Conservation (phyloP, 2,113 vertebrate genomes). For the Aplodontia rufa region DNA sequence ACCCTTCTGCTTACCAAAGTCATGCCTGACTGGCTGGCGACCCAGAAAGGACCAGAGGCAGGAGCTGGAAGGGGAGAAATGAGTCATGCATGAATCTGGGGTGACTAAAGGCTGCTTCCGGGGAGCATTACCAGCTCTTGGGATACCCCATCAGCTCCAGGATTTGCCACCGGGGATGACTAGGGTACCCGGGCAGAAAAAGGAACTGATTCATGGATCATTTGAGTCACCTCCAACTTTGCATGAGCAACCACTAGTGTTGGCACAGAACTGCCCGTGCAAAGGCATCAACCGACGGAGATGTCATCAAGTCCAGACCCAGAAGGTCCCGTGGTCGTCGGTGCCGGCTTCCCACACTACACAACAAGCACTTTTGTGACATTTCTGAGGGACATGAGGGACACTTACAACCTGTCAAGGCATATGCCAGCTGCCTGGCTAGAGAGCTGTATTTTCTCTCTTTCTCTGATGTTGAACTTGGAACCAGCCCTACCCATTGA, state of each 20-base stretch:
- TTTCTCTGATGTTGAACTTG: not conserved
- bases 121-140: not conserved
- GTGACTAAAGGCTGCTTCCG: accelerated
- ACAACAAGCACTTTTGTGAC: not conserved
- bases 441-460: not conserved
- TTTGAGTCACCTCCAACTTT: not conserved
- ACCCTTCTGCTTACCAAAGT: not conserved
- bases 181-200: not conserved
- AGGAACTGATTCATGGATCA: accelerated
- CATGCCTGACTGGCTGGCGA: not conserved
- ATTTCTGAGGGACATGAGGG: not conserved
- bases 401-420: not conserved
- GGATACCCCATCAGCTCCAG: not conserved
- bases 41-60: not conserved
- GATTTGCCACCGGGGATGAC: not conserved
- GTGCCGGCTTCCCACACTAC: not conserved
- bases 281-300: no score
- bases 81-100: accelerated
- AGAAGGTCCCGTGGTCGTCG: not conserved
- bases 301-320: not conserved
- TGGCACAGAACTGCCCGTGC: not conserved
- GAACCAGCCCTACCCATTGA: not conserved
- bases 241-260: not conserved
- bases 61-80: not conserved
- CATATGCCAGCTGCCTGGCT: not conserved